Conservation (phyloP, 1,140 invertebrate genomes). For the Procambarus clarkii region DNA sequence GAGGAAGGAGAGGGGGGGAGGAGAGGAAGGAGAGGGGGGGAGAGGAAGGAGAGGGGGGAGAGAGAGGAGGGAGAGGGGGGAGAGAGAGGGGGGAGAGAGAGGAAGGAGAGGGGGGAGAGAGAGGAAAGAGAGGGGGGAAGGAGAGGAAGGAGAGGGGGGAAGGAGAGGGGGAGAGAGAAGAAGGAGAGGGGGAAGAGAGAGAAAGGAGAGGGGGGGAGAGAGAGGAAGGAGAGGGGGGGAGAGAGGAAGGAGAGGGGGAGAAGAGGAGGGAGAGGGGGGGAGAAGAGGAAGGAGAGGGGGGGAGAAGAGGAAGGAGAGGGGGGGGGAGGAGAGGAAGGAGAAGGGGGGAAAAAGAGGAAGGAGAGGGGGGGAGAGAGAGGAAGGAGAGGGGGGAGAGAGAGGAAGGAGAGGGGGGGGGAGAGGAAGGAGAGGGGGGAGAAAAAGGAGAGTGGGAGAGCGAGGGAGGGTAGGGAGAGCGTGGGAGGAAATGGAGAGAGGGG, state of each 20-base stretch:
- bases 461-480: too few species aligned
- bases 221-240: not conserved
- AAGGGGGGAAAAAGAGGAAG: not conserved
- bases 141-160: not conserved
- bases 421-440: too few species aligned
- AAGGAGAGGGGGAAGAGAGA: not conserved
- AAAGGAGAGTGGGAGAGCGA: too few species aligned
- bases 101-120: not conserved
- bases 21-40: not conserved
- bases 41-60: not conserved
- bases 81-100: not conserved
- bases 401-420: constrained; percentile 8
- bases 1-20: not conserved
- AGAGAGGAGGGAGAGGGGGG: not conserved
- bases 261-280: not conserved
- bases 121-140: not conserved
- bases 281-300: constrained; percentile 11
- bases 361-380: not conserved
- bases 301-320: not conserved
- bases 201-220: not conserved
- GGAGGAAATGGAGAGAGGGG: too few species aligned
- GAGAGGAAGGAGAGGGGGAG: not conserved
- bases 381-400: too few species aligned
- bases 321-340: not conserved
- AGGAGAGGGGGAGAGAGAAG: not conserved